Conservation (phyloP, 1,140 invertebrate genomes). For the Vanessa atalanta region DNA sequence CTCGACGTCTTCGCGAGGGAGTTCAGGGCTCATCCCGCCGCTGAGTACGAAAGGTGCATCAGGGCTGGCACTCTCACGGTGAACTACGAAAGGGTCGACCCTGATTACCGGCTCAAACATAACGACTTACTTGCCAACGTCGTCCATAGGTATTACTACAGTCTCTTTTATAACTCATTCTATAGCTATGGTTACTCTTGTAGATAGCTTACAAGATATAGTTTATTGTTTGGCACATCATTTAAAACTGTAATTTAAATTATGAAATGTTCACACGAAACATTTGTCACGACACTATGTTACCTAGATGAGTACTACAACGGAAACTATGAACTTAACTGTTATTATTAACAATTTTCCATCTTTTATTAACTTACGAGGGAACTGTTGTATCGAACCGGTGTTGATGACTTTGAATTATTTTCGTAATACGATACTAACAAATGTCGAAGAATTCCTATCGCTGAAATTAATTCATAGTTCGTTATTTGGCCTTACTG, state of each 20-base stretch:
- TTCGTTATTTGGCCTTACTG: conserved; percentile 29
- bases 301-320: conserved; percentile 1
- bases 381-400: conserved; percentile 33
- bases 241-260: conserved; percentile 18
- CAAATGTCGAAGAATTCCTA: conserved; percentile 17
- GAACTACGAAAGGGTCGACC: conserved; percentile 95
- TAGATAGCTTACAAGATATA: conserved; percentile 48
- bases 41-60: conserved; percentile 95
- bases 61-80: conserved; percentile 95
- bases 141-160: conserved; percentile 90
- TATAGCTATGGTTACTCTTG: conserved; percentile 40
- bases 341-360: conserved; percentile 34
- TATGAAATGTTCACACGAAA: conserved; percentile 25
- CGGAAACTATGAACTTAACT: conserved; percentile 11
- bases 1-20: conserved; percentile 96
- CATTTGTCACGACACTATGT: conserved; percentile 14
- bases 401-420: conserved; percentile 43
- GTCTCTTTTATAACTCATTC: conserved; percentile 17
- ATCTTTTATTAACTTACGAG: conserved; percentile 24
- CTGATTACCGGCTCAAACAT: conserved; percentile 95
- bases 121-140: conserved; percentile 97
- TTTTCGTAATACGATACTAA: conserved; percentile 33
- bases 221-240: conserved; percentile 38
- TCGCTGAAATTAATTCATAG: conserved; percentile 35
- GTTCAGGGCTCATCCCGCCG: conserved; percentile 95